phyloP scores from a whole-genome alignment of 1,140 invertebrate species.

The Drosophila takahashii region DNA sequence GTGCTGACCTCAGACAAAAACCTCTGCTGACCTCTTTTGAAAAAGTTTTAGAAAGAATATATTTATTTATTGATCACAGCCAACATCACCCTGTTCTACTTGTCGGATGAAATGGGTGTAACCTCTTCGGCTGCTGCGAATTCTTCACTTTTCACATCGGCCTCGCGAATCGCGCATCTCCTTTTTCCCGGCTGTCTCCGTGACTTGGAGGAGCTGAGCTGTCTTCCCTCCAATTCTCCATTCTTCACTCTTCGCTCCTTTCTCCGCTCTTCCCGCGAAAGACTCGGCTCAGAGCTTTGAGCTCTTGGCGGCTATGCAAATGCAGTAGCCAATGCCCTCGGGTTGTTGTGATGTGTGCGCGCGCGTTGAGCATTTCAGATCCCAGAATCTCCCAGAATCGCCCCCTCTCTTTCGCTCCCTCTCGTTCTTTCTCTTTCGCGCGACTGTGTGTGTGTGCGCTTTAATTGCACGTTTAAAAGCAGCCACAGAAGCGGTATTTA shows the following conservation, averaged over 20 bases:
- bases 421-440: conserved; percentile 12
- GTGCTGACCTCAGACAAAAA: background rate
- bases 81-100: background rate
- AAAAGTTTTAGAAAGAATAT: too few species aligned
- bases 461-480: conserved; percentile 82
- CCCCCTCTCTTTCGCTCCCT: background rate
- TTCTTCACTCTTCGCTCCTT: background rate
- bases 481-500: conserved; percentile 82
- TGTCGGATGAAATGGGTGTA: conserved; percentile 9
- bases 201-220: conserved; percentile 41
- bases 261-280: conserved; percentile 8
- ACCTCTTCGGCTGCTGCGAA: conserved; percentile 16
- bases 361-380: conserved; percentile 52
- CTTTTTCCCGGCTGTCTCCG: conserved; percentile 23
- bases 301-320: conserved; percentile 79
- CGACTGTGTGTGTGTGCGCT: conserved; percentile 51
- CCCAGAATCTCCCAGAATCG: conserved; percentile 15
- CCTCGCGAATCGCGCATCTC: conserved; percentile 15
- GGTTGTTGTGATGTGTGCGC: conserved; percentile 82
- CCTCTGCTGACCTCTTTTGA: too few species aligned
- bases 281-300: conserved; percentile 28
- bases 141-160: conserved; percentile 17
- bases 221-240: conserved; percentile 1
- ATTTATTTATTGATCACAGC: background rate
- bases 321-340: conserved; percentile 84